Evolutionary conservation across 2,888 invertebrate genomes (phyloP).

Genomic region (Carabus problematicus): DNA sequence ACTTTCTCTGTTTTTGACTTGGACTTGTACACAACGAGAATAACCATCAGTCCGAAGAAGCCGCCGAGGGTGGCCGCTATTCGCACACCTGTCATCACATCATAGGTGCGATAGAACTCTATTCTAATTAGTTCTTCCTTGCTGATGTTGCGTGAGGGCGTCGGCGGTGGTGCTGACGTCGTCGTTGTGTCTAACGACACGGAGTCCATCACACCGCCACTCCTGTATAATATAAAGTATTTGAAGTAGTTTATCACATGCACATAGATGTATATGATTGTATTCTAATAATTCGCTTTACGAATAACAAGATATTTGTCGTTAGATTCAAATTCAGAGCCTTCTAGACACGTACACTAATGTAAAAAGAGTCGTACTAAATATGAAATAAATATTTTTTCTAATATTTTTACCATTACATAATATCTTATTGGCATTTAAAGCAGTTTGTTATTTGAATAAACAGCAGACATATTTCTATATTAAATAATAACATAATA

Average conservation of each 20-base stretch:
- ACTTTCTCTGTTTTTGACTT: conserved; percentile 79
- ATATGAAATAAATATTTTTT: background rate
- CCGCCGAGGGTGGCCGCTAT: conserved; percentile 91
- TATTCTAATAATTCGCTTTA: conserved; percentile 21
- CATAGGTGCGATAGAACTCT: conserved; percentile 89
- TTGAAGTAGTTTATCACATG: too few relatives aligned
- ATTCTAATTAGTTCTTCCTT: conserved; percentile 74
- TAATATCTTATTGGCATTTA: too few relatives aligned
- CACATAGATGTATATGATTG: conserved; percentile 41
- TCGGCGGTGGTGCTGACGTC: conserved; percentile 33
- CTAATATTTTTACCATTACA: too few relatives aligned
- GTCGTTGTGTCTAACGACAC: conserved; percentile 37
- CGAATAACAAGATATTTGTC: conserved; percentile 20
- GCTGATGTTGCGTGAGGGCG: conserved; percentile 44
- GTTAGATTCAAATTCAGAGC: conserved; percentile 28
- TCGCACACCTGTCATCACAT: conserved; percentile 91
- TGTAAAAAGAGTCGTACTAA: background rate
- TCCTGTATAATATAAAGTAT: conserved; percentile 1
- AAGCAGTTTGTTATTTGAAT: too few relatives aligned
- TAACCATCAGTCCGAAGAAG: conserved; percentile 90
- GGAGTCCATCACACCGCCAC: conserved; percentile 39
- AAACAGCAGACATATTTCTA: too few relatives aligned
- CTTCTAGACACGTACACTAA: conserved; percentile 7
- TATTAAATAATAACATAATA: too few relatives aligned
- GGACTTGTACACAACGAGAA: conserved; percentile 90